A percentile compares a stretch with the other conserved stretches of the same genome.
These are phyloP conservation scores for Coregonus sp. DNA, from an alignment of 2,797 vertebrate genomes.

Conservation along the genomic window DNA sequence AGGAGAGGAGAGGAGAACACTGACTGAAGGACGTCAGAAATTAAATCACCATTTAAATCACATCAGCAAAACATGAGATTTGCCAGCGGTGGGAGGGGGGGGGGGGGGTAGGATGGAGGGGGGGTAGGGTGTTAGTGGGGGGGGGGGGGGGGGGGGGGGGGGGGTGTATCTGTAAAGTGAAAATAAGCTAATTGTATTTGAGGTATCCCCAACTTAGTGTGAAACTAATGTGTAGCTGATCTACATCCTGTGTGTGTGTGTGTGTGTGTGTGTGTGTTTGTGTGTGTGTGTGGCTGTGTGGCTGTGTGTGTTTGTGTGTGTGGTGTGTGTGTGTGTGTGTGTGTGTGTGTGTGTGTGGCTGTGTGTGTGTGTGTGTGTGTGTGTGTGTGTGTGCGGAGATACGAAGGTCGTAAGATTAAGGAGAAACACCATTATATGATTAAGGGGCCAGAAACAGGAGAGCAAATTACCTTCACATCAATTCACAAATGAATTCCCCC, in stretches of 20 bases:
- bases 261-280: neutral
- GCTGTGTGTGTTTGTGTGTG: too few species aligned
- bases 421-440: constrained; percentile 68
- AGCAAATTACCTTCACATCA: constrained; percentile 57
- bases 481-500: constrained; percentile 58
- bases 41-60: constrained; percentile 80
- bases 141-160: neutral
- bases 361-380: too few species aligned
- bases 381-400: neutral
- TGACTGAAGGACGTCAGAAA: constrained; percentile 74
- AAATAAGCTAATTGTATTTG: constrained; percentile 71
- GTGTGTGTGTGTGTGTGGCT: too few species aligned
- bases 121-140: constrained; percentile 17
- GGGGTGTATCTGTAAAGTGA: constrained; percentile 38
- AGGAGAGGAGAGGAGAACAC: constrained; percentile 11
- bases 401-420: constrained; percentile 64
- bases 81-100: constrained; percentile 37
- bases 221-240: constrained; percentile 42
- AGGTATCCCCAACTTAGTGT: constrained; percentile 57
- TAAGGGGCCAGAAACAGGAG: constrained; percentile 50
- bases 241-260: neutral
- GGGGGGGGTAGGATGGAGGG: neutral
- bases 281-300: neutral
- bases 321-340: too few species aligned
- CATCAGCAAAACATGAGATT: constrained; percentile 71